These are phyloP conservation scores for Brachyistius frenatus DNA, from an alignment of 2,113 vertebrate genomes.

Conservation along the genomic window DNA sequence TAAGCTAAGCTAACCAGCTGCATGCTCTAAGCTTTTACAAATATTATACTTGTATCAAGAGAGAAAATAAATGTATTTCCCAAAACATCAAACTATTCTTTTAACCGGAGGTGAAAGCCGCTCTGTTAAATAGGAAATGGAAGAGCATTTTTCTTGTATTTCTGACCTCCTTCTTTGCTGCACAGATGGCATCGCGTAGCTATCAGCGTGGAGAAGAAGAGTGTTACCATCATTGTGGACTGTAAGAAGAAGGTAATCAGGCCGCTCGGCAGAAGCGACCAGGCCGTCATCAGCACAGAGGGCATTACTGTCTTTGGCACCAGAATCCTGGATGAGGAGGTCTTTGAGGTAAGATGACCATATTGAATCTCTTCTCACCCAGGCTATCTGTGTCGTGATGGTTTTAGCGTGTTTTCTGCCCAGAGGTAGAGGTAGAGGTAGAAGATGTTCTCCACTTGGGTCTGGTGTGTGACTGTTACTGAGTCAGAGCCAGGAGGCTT, in stretches of 20 bases:
- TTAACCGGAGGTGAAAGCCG: not conserved
- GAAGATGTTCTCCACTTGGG: not conserved
- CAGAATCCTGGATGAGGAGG: constrained; percentile 96
- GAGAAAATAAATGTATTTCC: not conserved
- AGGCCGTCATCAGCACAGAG: constrained; percentile 89
- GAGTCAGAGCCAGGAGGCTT: too few relatives aligned
- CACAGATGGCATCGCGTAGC: constrained; percentile 97
- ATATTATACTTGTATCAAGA: not conserved
- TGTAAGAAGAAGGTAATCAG: constrained; percentile 95
- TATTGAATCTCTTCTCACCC: not conserved
- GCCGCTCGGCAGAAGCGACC: constrained; percentile 89
- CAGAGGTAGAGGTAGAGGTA: not conserved
- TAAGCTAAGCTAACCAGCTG: not conserved
- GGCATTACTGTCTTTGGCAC: constrained; percentile 97
- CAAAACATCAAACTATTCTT: not conserved
- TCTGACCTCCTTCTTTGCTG: constrained; percentile 6
- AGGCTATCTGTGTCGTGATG: not conserved
- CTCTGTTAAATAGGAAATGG: not conserved
- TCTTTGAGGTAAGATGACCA: constrained; percentile 91
- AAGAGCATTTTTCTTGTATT: not conserved
- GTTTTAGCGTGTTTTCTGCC: not conserved
- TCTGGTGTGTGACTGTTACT: not conserved
- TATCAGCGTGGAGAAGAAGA: constrained; percentile 97
- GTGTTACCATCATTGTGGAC: constrained; percentile 95
- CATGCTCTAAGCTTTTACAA: not conserved